Evolutionary conservation across 2,797 vertebrate species (phyloP).

Genomic region (Odontamblyopus lacepedii): DNA sequence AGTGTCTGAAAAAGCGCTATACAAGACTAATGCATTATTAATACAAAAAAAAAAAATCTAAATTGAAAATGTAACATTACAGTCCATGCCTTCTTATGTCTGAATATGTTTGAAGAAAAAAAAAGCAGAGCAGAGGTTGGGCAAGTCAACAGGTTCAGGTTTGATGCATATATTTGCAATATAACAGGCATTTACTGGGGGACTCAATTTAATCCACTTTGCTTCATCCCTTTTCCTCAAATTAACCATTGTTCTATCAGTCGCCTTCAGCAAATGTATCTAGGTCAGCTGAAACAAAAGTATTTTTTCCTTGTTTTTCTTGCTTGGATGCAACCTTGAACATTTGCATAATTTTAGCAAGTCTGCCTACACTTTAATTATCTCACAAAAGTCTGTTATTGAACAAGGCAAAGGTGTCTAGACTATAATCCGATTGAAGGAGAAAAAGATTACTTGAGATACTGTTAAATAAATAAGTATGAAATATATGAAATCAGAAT

Average conservation of each 20-base stretch:
- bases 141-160: no score
- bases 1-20: no score
- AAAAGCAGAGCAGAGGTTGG: no score
- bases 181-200: not conserved
- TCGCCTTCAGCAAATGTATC: conserved; percentile 31
- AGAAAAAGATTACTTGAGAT: not conserved
- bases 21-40: not conserved
- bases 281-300: conserved; percentile 12
- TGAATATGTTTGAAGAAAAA: not conserved
- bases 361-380: not conserved
- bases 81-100: not conserved
- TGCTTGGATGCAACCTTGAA: not conserved
- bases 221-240: conserved; percentile 15
- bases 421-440: not conserved
- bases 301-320: conserved; percentile 10
- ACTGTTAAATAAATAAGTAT: not conserved
- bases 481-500: no score
- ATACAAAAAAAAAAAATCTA: no score
- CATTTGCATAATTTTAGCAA: conserved; percentile 1
- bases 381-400: not conserved
- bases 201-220: conserved; percentile 15
- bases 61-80: not conserved
- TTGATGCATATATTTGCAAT: not conserved
- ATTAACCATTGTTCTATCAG: conserved; percentile 2
- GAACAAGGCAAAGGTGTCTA: not conserved